Percentiles rank a stretch among this genome's conserved stretches.
Conservation (phyloP, 2,888 invertebrate species). For the Eurytoma californica region DNA sequence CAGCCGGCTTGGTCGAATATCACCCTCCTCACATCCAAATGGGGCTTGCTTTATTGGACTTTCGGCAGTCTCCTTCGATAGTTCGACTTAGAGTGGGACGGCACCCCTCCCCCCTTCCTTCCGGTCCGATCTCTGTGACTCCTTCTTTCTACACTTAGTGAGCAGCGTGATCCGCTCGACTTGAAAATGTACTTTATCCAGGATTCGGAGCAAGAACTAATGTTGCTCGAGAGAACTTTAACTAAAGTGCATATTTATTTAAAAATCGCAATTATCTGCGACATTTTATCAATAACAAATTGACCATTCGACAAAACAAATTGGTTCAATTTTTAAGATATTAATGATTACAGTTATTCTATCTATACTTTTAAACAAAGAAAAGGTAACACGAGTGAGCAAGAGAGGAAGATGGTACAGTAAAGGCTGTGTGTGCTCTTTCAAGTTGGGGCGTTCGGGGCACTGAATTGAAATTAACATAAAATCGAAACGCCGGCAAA, state of each 20-base stretch:
- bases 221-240: too few species aligned
- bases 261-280: too few species aligned
- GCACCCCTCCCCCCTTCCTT: too few species aligned
- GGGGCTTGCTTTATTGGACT: conserved; percentile 43
- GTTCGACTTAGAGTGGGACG: too few species aligned
- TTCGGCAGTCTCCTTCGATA: background rate
- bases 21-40: conserved; percentile 28
- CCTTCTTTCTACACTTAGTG: conserved; percentile 34
- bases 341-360: too few species aligned
- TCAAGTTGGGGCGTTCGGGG: conserved; percentile 66
- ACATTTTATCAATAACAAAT: too few species aligned
- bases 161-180: conserved; percentile 5
- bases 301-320: too few species aligned
- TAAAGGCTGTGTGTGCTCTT: conserved; percentile 60
- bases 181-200: background rate
- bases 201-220: too few species aligned
- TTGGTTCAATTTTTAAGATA: too few species aligned
- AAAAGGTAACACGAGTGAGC: background rate
- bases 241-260: too few species aligned
- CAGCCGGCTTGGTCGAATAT: conserved; percentile 11
- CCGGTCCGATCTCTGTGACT: background rate
- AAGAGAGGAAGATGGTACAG: conserved; percentile 17
- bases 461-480: conserved; percentile 74
- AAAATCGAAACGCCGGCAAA: conserved; percentile 73
- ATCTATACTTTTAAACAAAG: background rate